These are phyloP conservation scores for Sussaba pulchella DNA, from an alignment of 2,888 invertebrate species.

Conservation along the genomic window DNA sequence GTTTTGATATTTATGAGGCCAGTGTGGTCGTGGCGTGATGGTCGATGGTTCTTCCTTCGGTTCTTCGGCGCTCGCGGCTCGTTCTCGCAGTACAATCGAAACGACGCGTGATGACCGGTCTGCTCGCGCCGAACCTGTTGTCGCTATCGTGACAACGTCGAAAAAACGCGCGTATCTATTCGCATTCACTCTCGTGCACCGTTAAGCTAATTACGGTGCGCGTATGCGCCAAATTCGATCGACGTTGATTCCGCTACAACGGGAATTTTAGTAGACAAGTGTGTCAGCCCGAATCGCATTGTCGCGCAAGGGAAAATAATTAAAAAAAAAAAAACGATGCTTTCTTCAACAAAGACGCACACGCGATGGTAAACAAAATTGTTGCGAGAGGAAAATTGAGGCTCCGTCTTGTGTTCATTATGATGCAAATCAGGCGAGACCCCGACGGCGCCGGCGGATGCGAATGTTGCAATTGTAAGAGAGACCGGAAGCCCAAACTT, in stretches of 20 bases:
- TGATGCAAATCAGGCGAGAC: slow-evolving; percentile 14
- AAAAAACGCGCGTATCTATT: slow-evolving; percentile 20
- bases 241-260: slow-evolving; percentile 52
- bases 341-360: no score
- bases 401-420: neutral
- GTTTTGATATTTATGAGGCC: slow-evolving; percentile 62
- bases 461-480: neutral
- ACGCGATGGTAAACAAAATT: slow-evolving; percentile 4
- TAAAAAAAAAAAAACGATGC: no score
- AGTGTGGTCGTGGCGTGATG: slow-evolving; percentile 2
- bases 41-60: neutral
- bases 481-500: slow-evolving; percentile 36
- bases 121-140: no score
- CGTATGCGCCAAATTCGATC: slow-evolving; percentile 42
- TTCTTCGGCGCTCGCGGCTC: no score
- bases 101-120: slow-evolving; percentile 16
- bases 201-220: slow-evolving; percentile 61
- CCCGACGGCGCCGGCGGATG: neutral
- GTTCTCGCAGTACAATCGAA: slow-evolving; percentile 21
- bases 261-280: slow-evolving; percentile 48
- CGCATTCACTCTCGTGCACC: slow-evolving; percentile 40
- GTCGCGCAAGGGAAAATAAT: slow-evolving; percentile 16
- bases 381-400: slow-evolving; percentile 6
- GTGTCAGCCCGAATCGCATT: slow-evolving; percentile 41
- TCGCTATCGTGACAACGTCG: neutral